Base-by-base conservation (phyloP, 2,797 vertebrate species). In the Valencia hispanica region DNA sequence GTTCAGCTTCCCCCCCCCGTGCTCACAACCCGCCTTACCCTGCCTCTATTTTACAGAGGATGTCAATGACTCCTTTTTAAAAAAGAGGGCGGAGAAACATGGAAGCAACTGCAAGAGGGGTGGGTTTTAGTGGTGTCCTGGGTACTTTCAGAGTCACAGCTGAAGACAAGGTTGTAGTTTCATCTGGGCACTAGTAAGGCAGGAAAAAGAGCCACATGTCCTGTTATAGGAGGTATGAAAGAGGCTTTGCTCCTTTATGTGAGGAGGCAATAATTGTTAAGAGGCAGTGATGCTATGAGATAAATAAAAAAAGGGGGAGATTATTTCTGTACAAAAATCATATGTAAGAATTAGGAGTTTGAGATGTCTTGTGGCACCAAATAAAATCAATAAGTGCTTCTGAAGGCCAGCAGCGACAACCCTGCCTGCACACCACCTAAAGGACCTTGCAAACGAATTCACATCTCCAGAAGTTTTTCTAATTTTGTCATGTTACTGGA, bases 31-130 rank as follows among this genome's bases (percentile, higher is more conserved):
- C 83, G 71, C 82, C 81, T 84, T 84, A 55, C 83, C 88, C 87
- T 75, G 81, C 86, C 81, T 85, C 74, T 77, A 83, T 93, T 95
- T 94, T 93, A 94, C 89, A 80, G 85, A 32, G 74, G 92, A 94
- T 91, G 92, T 94, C 93, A 94, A 89, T 92, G 90, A 89, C 66
- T 93, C 74, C 89, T 87, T 91, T 91, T 92, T 30, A 81, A 79
- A 55, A 45, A 57, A 75, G 27, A 32, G 66, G 81, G 73, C 63
- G 82, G 68, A 61, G 87, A 81, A 85, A 90, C 85, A 74, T 84
- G 88, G 89, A 93, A 93, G 91, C 91, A 94, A 94, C 88, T 94
- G 91, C 73, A 69, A 59, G 68, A 69, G 79, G 83, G 86, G 86
- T 69, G 86, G 91, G 87, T 95, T 95, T 94, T 94, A 82, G 91